These are phyloP conservation scores for Brachycybe producta DNA, from an alignment of 2,888 invertebrate species.

Conservation along the genomic window DNA sequence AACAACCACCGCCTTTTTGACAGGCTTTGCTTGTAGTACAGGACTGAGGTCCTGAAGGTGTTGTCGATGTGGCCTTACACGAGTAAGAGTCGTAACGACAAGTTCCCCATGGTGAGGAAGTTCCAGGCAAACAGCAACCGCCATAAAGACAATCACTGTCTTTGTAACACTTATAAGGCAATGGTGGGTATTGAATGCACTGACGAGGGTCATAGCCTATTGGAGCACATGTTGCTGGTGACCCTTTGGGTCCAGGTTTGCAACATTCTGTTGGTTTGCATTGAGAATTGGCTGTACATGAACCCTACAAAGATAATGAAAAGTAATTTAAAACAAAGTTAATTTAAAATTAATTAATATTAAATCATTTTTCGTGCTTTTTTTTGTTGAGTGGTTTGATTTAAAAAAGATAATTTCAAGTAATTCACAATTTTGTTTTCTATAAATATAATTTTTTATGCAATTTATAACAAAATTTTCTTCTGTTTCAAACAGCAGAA, in stretches of 20 bases:
- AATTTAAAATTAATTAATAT: too few species aligned
- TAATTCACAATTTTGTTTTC: too few species aligned
- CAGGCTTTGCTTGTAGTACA: constrained; percentile 3
- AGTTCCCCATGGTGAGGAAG: too few species aligned
- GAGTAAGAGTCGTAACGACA: constrained; percentile 7
- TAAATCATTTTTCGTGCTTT: too few species aligned
- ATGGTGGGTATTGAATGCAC: constrained; percentile 6
- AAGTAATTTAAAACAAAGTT: too few species aligned
- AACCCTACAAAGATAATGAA: too few species aligned
- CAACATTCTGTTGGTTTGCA: constrained; percentile 4
- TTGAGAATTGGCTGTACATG: constrained; percentile 8
- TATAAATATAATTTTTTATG: too few species aligned
- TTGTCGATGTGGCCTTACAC: neutral
- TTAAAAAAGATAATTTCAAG: too few species aligned
- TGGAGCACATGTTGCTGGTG: constrained; percentile 1
- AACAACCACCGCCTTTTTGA: neutral
- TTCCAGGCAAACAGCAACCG: constrained; percentile 12
- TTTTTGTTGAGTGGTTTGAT: too few species aligned
- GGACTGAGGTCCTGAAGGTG: neutral
- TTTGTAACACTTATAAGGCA: constrained; percentile 5
- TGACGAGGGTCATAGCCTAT: constrained; percentile 14
- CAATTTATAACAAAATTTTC: too few species aligned
- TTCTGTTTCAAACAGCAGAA: too few species aligned
- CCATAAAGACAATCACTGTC: constrained; percentile 8
- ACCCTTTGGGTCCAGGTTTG: neutral